Evolutionary conservation across 2,113 vertebrate genomes (phyloP).

Genomic region (Pipa parva): DNA sequence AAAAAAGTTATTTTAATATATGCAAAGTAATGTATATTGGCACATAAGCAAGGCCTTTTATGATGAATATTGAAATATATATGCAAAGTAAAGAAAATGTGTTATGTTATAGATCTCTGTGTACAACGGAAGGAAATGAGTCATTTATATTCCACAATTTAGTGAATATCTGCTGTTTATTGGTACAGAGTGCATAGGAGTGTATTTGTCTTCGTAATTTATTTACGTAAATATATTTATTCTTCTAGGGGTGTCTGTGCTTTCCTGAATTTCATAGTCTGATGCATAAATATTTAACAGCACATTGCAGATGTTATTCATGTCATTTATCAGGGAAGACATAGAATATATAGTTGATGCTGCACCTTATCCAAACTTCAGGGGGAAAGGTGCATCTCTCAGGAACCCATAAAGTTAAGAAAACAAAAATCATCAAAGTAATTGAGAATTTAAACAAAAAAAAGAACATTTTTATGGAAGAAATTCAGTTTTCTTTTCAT

Average conservation of each 20-base stretch:
- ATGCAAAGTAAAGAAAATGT: slow-evolving; percentile 79
- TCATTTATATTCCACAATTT: slow-evolving; percentile 85
- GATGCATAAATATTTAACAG: slow-evolving; percentile 81
- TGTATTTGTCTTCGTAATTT: slow-evolving; percentile 85
- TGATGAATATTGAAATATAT: slow-evolving; percentile 87
- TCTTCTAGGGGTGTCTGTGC: slow-evolving; percentile 72
- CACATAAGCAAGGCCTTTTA: slow-evolving; percentile 75
- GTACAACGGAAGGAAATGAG: slow-evolving; percentile 81
- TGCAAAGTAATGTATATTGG: slow-evolving; percentile 82
- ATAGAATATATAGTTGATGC: slow-evolving; percentile 61
- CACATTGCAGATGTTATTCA: slow-evolving; percentile 80
- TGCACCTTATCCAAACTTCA: slow-evolving; percentile 70
- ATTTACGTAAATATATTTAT: slow-evolving; percentile 86
- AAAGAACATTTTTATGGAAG: too few relatives aligned
- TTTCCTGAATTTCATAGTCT: slow-evolving; percentile 71
- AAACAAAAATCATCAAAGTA: too few relatives aligned
- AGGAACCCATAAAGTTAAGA: too few relatives aligned
- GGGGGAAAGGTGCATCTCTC: too few relatives aligned
- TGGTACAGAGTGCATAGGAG: slow-evolving; percentile 78
- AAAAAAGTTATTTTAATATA: slow-evolving; percentile 68
- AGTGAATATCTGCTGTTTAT: slow-evolving; percentile 84
- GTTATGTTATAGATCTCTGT: slow-evolving; percentile 81
- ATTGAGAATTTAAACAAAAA: too few relatives aligned
- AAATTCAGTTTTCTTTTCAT: too few relatives aligned
- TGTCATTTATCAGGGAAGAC: slow-evolving; percentile 76